A percentile compares a stretch with the other conserved stretches of the same genome.
Evolutionary conservation across 2,888 invertebrate genomes (phyloP).

Genomic region (Drosophila falleni): DNA sequence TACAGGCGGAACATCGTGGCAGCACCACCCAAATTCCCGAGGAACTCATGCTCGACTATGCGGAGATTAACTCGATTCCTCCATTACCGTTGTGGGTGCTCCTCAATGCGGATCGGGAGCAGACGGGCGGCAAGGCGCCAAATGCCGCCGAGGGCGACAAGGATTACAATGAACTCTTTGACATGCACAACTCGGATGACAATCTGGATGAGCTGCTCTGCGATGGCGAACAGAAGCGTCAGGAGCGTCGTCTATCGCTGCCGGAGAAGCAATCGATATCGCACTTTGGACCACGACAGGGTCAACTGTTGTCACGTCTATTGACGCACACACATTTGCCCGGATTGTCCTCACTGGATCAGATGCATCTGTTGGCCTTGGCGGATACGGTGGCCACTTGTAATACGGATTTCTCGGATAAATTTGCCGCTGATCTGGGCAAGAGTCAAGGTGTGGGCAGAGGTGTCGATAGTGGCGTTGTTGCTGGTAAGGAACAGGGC

Average conservation of each 20-base stretch:
- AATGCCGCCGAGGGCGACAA: constrained; percentile 74
- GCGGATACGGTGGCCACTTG: constrained; percentile 99
- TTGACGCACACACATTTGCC: constrained; percentile 98
- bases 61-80: constrained; percentile 98
- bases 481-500: constrained; percentile 40
- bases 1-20: constrained; percentile 92
- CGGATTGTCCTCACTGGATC: constrained; percentile 97
- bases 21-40: constrained; percentile 93
- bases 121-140: constrained; percentile 83
- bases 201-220: constrained; percentile 92
- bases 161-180: constrained; percentile 97
- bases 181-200: constrained; percentile 92
- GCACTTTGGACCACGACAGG: constrained; percentile 95
- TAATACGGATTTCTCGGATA: constrained; percentile 94
- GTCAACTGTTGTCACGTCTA: constrained; percentile 93
- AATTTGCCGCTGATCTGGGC: constrained; percentile 90
- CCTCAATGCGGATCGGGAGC: constrained; percentile 96
- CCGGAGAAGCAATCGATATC: constrained; percentile 91
- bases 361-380: constrained; percentile 99
- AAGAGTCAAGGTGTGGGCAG: constrained; percentile 86
- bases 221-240: constrained; percentile 88
- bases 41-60: constrained; percentile 95
- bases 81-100: constrained; percentile 98
- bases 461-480: constrained; percentile 3
- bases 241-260: constrained; percentile 89